Percentiles rank a stretch among this genome's conserved stretches.
Evolutionary conservation across 2,888 invertebrate genomes (phyloP).

Genomic region (Xestia rhomboidea): DNA sequence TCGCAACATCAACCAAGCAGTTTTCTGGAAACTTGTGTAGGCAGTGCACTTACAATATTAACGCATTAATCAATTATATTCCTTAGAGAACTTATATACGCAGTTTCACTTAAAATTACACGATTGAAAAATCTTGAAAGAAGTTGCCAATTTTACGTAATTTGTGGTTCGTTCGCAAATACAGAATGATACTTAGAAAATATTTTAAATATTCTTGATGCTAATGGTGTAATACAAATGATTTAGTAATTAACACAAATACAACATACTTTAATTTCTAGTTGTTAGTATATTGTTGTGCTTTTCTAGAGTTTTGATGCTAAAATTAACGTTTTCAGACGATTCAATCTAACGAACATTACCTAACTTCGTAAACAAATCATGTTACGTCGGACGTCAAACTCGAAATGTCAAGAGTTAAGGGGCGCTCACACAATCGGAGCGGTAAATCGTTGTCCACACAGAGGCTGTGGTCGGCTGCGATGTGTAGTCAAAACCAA

Average conservation of each 20-base stretch:
- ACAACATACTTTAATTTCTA: too few species aligned
- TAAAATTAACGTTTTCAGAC: neutral
- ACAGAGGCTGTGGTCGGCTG: too few species aligned
- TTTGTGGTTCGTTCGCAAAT: constrained; percentile 56
- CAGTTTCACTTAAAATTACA: constrained; percentile 67
- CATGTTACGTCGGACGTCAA: constrained; percentile 34
- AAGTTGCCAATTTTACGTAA: constrained; percentile 78
- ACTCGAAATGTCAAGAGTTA: neutral
- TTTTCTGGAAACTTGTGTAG: constrained; percentile 6
- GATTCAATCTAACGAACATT: neutral
- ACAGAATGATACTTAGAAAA: neutral
- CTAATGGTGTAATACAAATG: neutral
- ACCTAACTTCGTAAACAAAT: constrained; percentile 10
- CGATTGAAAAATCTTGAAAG: constrained; percentile 62
- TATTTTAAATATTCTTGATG: neutral
- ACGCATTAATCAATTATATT: constrained; percentile 60
- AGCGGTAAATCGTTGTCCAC: neutral
- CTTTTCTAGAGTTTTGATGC: neutral
- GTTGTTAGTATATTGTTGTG: neutral
- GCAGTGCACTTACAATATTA: constrained; percentile 69
- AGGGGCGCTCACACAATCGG: neutral
- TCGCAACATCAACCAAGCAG: constrained; percentile 7
- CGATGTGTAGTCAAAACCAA: neutral
- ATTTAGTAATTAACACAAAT: neutral
- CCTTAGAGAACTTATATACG: constrained; percentile 58